phyloP scores from a whole-genome alignment of 2,113 vertebrate species.

The Blennius ocellaris region DNA sequence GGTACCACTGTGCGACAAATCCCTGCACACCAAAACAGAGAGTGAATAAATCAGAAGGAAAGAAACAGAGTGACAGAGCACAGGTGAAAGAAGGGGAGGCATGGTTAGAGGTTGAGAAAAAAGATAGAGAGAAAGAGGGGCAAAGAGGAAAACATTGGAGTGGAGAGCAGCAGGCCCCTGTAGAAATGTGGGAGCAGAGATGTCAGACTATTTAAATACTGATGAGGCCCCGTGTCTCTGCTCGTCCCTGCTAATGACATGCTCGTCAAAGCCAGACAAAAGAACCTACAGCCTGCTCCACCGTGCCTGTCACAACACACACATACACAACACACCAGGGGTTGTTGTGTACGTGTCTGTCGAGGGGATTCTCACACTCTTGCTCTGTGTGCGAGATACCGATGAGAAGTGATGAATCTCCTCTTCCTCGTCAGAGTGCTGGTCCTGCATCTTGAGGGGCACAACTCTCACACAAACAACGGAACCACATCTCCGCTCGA shows the following conservation, averaged over 20 bases:
- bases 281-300: slow-evolving; percentile 87
- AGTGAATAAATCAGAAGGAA: slow-evolving; percentile 36
- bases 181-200: slow-evolving; percentile 70
- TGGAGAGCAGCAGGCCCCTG: slow-evolving; percentile 23
- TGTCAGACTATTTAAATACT: slow-evolving; percentile 96
- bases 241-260: slow-evolving; percentile 85
- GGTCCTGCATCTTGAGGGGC: slow-evolving; percentile 55
- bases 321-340: slow-evolving; percentile 31
- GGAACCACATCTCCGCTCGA: slow-evolving; percentile 13
- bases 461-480: slow-evolving; percentile 70
- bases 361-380: slow-evolving; percentile 71
- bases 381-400: slow-evolving; percentile 68
- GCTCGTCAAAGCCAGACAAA: slow-evolving; percentile 97
- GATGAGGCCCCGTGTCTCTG: slow-evolving; percentile 92
- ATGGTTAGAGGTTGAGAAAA: slow-evolving; percentile 10
- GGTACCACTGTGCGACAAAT: slow-evolving; percentile 61
- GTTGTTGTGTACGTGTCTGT: slow-evolving; percentile 74
- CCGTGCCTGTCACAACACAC: slow-evolving; percentile 86
- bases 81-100: neutral
- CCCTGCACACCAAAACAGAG: slow-evolving; percentile 44
- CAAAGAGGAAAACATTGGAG: slow-evolving; percentile 26
- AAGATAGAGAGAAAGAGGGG: neutral
- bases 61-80: slow-evolving; percentile 20
- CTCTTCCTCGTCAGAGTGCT: slow-evolving; percentile 49
- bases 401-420: slow-evolving; percentile 59